phyloP scores from a whole-genome alignment of 1,140 invertebrate species.

The Arion vulgaris region DNA sequence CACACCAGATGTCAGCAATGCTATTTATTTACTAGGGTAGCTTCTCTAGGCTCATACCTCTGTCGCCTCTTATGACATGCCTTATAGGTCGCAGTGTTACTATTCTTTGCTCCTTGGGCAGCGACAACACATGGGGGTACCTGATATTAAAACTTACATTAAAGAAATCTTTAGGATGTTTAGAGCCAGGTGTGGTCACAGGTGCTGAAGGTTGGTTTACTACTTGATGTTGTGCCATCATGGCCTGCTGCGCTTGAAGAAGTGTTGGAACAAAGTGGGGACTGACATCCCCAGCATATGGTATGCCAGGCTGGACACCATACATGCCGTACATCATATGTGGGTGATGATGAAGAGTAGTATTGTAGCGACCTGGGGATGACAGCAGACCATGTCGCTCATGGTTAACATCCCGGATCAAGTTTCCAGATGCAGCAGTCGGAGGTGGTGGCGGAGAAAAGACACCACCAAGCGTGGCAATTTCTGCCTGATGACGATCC shows the following conservation, averaged over 20 bases:
- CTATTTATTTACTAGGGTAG: too few species aligned
- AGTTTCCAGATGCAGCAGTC: slow-evolving; percentile 14
- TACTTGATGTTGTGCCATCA: not conserved
- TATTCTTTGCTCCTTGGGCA: too few species aligned
- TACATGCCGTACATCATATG: slow-evolving; percentile 30
- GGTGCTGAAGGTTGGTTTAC: not conserved
- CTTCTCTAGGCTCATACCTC: too few species aligned
- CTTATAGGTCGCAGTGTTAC: too few species aligned
- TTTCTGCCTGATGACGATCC: slow-evolving; percentile 47
- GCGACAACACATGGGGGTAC: too few species aligned
- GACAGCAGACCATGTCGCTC: not conserved
- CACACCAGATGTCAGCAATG: too few species aligned
- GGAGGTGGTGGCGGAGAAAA: slow-evolving; percentile 38
- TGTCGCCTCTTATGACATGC: too few species aligned
- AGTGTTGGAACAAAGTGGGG: not conserved
- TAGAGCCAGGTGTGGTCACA: not conserved
- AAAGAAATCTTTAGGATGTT: slow-evolving; percentile 37
- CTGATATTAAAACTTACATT: slow-evolving; percentile 6
- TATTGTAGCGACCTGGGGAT: not conserved
- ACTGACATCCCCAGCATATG: slow-evolving; percentile 10
- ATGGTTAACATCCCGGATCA: slow-evolving; percentile 6
- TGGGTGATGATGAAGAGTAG: slow-evolving; percentile 10
- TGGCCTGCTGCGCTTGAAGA: slow-evolving; percentile 20
- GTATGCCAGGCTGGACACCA: not conserved
- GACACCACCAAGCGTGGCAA: slow-evolving; percentile 40